Evolutionary conservation across 2,888 invertebrate genomes (phyloP), one percentile per base, ranked within the genome.

Genomic region (Trichacis sp.): DNA sequence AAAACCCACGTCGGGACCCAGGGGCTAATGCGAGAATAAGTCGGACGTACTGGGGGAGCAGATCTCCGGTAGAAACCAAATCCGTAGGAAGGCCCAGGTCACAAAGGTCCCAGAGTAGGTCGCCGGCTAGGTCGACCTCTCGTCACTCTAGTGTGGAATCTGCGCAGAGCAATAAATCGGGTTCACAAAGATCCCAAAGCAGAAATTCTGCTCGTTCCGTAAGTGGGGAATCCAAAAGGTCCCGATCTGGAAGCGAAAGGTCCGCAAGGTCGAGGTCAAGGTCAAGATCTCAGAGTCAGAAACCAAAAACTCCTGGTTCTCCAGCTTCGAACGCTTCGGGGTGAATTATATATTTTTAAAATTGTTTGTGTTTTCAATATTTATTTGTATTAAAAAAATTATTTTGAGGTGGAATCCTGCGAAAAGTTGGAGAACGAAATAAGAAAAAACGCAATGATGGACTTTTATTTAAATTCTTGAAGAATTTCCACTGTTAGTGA

Each of bases 261-360:
- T 79, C 77, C 52, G 73, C 52, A 0, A 75, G 74, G 56, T 81
- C 82, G 66, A 71, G 70, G 42, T 76, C 77, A 2, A 66, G 55
- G 42, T 80, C 85, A 0, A 74, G 78, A 38, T 84, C 85, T 1
- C 81, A 78, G 1, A 76, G 76, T 64, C 82, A 80, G 4, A 84
- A 85, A 71, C 81, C 83, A 2, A 80, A 76, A 30, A 78, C 80
- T 54, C 74, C 80, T 2, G 73, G 52, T 1, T 75, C 77, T 4
- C 76, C 77, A 4, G 63, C 50, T 1, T 74, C 74, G 0, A 73
- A 72, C 38, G 73, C 73, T 14, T 80, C 82, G 2, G 71, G 74
- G 78, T 84, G 33, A 58, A 83, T 81, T 29, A n/a, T n/a, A n/a
- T 14, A 9, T 9, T n/a, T 33, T 33, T 40, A 2, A 24, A 3